phyloP scores from a whole-genome alignment of 1,140 invertebrate genomes.

The Heliconius hermathena region DNA sequence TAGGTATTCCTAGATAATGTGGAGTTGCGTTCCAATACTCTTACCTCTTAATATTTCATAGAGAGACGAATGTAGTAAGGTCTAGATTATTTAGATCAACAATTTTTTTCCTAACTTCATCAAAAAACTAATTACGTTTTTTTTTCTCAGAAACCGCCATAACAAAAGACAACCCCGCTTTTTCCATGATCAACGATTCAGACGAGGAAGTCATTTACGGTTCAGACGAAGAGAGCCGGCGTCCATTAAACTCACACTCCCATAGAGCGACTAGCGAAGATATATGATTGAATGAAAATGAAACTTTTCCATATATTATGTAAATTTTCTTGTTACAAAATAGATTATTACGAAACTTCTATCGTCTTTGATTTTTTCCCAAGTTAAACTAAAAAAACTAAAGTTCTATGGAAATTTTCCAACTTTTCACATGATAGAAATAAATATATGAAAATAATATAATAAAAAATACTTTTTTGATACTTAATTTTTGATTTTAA shows the following conservation, averaged over 20 bases:
- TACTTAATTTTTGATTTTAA: no score
- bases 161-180: constrained; percentile 97
- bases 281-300: constrained; percentile 59
- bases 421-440: no score
- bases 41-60: no score
- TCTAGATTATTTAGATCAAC: no score
- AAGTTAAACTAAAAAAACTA: no score
- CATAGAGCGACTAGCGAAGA: constrained; percentile 66
- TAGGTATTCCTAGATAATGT: no score
- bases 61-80: no score
- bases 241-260: constrained; percentile 85
- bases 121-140: not conserved
- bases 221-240: constrained; percentile 92
- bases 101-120: no score
- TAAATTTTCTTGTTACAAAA: constrained; percentile 69
- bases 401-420: no score
- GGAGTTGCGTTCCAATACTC: no score
- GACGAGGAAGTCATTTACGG: constrained; percentile 98
- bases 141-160: constrained; percentile 90
- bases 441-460: no score
- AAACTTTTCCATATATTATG: constrained; percentile 49
- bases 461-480: no score
- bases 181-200: constrained; percentile 99
- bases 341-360: constrained; percentile 42
- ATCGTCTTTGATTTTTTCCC: constrained; percentile 30